Evolutionary conservation across 92 coral and sea anemone genomes (phyloP).

Genomic region (Zoanthus sansibaricus): DNA sequence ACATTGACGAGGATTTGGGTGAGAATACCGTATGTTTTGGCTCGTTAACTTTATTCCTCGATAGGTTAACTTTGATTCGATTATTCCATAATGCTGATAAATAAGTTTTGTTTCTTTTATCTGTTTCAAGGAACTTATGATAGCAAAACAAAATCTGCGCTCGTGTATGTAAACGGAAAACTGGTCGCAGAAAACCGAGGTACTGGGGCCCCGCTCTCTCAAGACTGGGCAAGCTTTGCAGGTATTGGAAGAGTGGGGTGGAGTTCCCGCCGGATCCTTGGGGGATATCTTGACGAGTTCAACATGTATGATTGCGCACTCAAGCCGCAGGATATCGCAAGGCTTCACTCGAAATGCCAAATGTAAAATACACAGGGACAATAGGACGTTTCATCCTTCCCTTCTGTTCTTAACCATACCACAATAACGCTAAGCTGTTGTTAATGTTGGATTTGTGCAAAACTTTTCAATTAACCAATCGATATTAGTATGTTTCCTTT

Average conservation of each 20-base stretch:
- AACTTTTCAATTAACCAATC: no score
- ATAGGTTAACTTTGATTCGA: no score
- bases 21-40: no score
- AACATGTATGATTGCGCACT: constrained; percentile 45
- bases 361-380: background rate
- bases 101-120: background rate
- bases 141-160: background rate
- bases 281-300: constrained; percentile 43
- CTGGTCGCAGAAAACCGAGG: background rate
- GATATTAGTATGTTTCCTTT: no score
- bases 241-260: constrained; percentile 31
- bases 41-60: no score
- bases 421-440: no score
- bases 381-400: background rate
- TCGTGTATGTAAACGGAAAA: constrained; percentile 24
- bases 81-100: background rate
- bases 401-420: no score
- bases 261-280: background rate
- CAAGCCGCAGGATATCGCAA: background rate
- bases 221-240: constrained; percentile 31
- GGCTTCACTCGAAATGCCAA: constrained; percentile 12
- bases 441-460: no score
- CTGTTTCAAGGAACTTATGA: constrained; percentile 20
- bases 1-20: no score
- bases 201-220: constrained; percentile 8